Base-by-base conservation (phyloP, 2,113 vertebrate genomes). In the Odontesthes bonariensis region DNA sequence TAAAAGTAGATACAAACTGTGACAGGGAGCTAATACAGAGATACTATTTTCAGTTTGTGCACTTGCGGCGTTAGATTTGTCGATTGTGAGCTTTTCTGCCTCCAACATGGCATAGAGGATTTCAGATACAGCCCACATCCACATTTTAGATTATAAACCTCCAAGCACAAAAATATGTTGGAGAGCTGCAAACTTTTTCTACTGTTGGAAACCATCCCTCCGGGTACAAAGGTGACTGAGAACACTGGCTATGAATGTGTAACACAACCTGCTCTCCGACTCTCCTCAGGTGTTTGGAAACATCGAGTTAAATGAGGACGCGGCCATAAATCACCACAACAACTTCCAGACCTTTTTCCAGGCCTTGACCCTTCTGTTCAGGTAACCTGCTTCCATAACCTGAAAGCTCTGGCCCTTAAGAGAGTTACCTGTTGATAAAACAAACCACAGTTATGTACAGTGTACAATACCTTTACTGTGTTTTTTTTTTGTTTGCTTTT, bases 271-370 rank as follows among this genome's bases (percentile, higher is more conserved):
- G 16, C 9, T n/a, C 17, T 51, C 14, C 57, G 63, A 22, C 17
- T 81, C 42, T 86, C 14, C 78, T 68, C 93, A 99, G 98, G 98
- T 99, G 0, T 99, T 99, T 86, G 98, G 98, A 23, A 99, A 99
- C 90, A 99, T 99, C 1, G 94, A 94, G 1, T 88, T 99, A 42
- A 94, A 93, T 0, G 96, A 99, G 0, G 96, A 96, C 0, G 93
- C 92, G 0, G 93, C 95, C 72, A 99, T 99, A 77, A 97, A 96
- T 51, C 91, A 95, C 10, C 97, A 99, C 93, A 99, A 99, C 84
- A 99, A 99, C 89, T 99, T 99, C 87, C 94, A 95, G 20, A 99
- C 97, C 0, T 99, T 99, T 77, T 91, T 98, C 46, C 97, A 99
- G 63, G 97, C 98, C 2, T 71, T 99, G 81, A 99, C 98, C 90